phyloP scores from a whole-genome alignment of 2,113 vertebrate species.

The Silurus glanis region DNA sequence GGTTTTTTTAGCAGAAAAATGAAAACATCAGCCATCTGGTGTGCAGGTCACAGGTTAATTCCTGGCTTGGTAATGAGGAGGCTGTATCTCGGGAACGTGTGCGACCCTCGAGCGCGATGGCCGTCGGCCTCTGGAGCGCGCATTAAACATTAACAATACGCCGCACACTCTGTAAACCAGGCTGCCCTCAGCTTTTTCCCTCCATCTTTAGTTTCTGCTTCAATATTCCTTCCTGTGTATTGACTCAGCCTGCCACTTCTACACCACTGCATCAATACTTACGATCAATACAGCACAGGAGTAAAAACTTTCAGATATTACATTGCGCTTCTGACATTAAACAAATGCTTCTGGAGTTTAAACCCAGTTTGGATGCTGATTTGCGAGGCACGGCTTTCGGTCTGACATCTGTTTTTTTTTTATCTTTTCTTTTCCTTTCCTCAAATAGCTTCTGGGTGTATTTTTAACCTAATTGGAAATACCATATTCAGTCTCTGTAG shows the following conservation, averaged over 20 bases:
- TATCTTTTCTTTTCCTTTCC: background rate
- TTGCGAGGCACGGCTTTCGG: background rate
- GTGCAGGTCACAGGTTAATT: conserved; percentile 49
- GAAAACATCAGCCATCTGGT: conserved; percentile 57
- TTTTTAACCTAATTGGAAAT: conserved; percentile 33
- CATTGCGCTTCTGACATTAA: background rate
- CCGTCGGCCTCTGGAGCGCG: conserved; percentile 23
- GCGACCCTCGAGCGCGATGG: conserved; percentile 27
- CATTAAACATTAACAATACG: conserved; percentile 54
- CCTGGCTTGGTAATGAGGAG: conserved; percentile 53
- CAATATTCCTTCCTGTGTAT: background rate
- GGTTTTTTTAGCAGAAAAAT: conserved; percentile 37
- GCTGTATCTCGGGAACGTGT: conserved; percentile 42
- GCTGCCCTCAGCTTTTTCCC: background rate
- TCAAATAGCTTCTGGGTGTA: conserved; percentile 23
- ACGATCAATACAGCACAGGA: conserved; percentile 6
- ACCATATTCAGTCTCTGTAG: conserved; percentile 26
- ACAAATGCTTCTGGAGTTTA: conserved; percentile 4
- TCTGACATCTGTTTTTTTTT: conserved; percentile 11
- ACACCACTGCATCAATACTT: background rate
- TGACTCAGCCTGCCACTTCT: background rate
- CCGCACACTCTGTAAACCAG: conserved; percentile 10
- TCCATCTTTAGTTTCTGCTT: background rate
- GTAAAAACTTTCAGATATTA: background rate
- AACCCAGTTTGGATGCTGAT: conserved; percentile 5